A percentile compares a stretch with the other conserved stretches of the same genome.
Evolutionary conservation across 2,113 vertebrate genomes (phyloP).

Genomic region (Andinoacara biseriatus): DNA sequence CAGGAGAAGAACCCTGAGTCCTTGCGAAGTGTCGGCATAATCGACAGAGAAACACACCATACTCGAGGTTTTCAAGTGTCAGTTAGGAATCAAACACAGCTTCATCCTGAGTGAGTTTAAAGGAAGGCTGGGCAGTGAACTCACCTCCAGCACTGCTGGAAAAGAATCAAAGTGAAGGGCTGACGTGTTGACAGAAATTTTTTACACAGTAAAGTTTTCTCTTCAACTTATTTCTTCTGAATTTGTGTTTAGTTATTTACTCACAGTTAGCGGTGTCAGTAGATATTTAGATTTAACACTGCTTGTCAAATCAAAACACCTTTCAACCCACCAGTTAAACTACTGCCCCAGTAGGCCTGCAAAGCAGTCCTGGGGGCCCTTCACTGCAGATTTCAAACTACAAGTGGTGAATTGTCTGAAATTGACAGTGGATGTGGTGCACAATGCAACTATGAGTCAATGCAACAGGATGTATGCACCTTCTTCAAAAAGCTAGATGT

Average conservation of each 20-base stretch:
- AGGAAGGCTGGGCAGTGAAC: not conserved
- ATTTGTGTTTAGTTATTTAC: too few relatives aligned
- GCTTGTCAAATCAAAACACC: not conserved
- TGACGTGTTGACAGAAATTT: not conserved
- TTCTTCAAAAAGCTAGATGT: constrained; percentile 5
- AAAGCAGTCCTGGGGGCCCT: constrained; percentile 38
- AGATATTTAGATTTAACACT: not conserved
- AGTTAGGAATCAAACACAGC: not conserved
- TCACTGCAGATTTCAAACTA: constrained; percentile 33
- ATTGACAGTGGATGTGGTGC: not conserved
- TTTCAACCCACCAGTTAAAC: constrained; percentile 35
- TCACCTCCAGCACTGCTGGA: not conserved
- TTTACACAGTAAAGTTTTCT: not conserved
- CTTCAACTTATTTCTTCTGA: too few relatives aligned
- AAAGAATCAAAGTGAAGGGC: not conserved
- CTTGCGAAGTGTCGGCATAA: constrained; percentile 95
- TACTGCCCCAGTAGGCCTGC: constrained; percentile 22
- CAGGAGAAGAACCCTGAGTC: constrained; percentile 99
- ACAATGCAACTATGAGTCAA: constrained; percentile 5
- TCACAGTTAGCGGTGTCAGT: too few relatives aligned
- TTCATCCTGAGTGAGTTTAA: not conserved
- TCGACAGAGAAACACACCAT: constrained; percentile 79
- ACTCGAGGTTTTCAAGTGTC: constrained; percentile 9
- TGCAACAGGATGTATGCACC: not conserved
- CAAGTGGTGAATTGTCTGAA: constrained; percentile 25